These are phyloP conservation scores for Pteruthius melanotis DNA, from an alignment of 2,113 vertebrate genomes.

Conservation along the genomic window DNA sequence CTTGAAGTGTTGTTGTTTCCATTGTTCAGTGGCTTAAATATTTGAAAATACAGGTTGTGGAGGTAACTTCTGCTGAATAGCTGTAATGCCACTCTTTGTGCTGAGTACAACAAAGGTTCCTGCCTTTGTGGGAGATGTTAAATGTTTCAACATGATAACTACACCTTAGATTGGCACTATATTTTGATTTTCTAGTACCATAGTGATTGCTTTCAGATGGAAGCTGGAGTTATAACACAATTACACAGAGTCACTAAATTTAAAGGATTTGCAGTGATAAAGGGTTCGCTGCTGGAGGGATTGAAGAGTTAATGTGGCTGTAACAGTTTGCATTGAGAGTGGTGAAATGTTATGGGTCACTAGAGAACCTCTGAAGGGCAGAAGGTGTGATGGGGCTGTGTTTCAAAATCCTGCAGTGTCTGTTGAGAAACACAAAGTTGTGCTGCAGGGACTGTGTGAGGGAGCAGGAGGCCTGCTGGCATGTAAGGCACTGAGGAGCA, in stretches of 20 bases:
- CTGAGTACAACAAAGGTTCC: background rate
- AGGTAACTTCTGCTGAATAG: background rate
- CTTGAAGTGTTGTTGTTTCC: background rate
- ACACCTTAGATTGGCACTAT: background rate
- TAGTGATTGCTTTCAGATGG: background rate
- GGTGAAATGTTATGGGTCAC: background rate
- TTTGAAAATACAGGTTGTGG: background rate
- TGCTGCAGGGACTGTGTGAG: fast-evolving
- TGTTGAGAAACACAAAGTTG: background rate
- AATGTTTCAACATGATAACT: background rate
- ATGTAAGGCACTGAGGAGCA: background rate
- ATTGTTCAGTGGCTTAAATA: background rate
- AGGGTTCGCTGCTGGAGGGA: background rate
- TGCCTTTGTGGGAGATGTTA: background rate
- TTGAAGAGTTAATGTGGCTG: background rate
- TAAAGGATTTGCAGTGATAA: background rate
- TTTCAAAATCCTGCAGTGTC: background rate
- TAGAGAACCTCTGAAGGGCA: background rate
- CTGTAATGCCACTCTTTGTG: background rate
- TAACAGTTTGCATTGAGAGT: background rate
- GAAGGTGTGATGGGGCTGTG: background rate
- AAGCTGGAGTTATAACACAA: background rate
- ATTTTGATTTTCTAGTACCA: background rate
- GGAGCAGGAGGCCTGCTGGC: background rate
- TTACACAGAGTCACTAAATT: background rate